Evolutionary conservation across 2,113 vertebrate species (phyloP).

Genomic region (Bubo bubo): DNA sequence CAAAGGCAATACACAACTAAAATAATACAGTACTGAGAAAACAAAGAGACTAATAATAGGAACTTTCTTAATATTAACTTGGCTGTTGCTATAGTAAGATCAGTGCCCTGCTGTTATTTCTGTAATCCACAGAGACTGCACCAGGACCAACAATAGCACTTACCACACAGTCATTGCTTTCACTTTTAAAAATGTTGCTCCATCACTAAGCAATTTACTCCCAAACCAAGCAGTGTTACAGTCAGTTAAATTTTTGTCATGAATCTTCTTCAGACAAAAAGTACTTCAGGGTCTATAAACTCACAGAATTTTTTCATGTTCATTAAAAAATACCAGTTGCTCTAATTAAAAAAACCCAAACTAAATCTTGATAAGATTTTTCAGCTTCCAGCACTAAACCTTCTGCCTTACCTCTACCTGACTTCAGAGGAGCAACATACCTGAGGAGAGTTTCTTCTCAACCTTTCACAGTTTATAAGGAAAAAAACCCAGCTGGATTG

Average conservation of each 20-base stretch:
- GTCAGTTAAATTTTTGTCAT: background rate
- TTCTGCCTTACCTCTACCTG: background rate
- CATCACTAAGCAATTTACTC: background rate
- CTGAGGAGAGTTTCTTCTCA: rapidly evolving
- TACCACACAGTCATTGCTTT: rapidly evolving
- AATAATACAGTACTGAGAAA: rapidly evolving
- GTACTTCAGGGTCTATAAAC: background rate
- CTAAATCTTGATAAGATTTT: rapidly evolving
- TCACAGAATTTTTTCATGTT: rapidly evolving
- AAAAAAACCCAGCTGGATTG: background rate
- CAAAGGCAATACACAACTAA: background rate
- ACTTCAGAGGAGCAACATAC: rapidly evolving
- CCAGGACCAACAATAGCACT: background rate
- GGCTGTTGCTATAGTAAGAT: rapidly evolving
- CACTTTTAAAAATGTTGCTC: rapidly evolving
- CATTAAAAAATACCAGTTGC: background rate
- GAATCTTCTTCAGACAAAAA: background rate
- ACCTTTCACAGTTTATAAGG: background rate
- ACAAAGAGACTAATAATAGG: background rate
- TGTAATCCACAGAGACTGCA: background rate
- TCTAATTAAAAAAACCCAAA: background rate
- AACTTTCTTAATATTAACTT: background rate
- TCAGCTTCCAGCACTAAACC: background rate
- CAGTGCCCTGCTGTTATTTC: background rate
- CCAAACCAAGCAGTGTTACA: background rate